phyloP scores from a whole-genome alignment of 2,113 vertebrate species.

The Onychostruthus taczanowskii region DNA sequence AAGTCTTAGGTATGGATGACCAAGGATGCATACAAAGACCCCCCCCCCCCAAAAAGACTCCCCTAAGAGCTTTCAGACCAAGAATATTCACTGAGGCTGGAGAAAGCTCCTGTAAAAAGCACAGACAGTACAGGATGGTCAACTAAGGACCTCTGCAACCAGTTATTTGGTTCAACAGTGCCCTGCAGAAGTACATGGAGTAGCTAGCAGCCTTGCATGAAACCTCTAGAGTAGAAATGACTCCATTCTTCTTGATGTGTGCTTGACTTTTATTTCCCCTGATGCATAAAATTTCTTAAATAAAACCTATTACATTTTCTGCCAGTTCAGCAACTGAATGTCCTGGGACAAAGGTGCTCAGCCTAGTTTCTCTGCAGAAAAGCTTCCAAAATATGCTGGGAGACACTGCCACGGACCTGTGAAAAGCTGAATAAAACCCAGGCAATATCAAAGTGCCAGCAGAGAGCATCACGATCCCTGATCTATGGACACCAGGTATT shows the following conservation, averaged over 20 bases:
- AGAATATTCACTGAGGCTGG: background rate
- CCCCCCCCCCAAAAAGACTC: background rate
- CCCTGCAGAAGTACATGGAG: background rate
- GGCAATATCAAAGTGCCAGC: background rate
- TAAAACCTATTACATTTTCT: background rate
- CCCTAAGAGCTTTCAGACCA: background rate
- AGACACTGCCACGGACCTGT: background rate
- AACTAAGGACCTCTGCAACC: background rate
- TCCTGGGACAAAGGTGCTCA: background rate
- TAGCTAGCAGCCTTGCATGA: background rate
- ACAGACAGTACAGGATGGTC: background rate
- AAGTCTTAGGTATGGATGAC: background rate
- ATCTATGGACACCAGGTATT: background rate
- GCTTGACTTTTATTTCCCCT: slow-evolving; percentile 23
- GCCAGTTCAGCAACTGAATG: background rate
- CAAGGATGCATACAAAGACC: background rate
- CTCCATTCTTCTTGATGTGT: background rate
- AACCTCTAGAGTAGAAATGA: background rate
- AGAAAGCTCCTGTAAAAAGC: background rate
- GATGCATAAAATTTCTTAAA: background rate
- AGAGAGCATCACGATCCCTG: background rate
- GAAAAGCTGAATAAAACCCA: background rate
- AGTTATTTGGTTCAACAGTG: background rate
- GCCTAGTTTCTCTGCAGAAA: background rate
- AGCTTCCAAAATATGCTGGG: background rate